phyloP scores from a whole-genome alignment of 2,888 invertebrate genomes.

The Hipparchia semele region DNA sequence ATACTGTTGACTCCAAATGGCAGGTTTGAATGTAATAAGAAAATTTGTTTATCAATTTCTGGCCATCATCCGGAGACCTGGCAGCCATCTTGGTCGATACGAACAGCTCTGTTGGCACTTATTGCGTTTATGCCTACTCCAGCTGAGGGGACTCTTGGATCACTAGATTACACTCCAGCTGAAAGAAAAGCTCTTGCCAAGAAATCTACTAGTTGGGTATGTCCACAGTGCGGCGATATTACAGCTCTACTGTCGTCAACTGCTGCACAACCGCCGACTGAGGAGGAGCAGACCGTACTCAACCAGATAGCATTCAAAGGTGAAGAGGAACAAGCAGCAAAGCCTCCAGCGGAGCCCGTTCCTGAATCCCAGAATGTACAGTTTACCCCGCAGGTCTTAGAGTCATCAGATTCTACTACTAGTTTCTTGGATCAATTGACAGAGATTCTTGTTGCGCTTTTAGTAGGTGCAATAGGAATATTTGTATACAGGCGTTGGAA shows the following conservation, averaged over 20 bases:
- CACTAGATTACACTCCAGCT: slow-evolving; percentile 93
- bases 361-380: slow-evolving; percentile 53
- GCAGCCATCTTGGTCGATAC: slow-evolving; percentile 98
- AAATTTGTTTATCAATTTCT: slow-evolving; percentile 97
- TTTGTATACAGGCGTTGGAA: slow-evolving; percentile 77
- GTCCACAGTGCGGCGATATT: slow-evolving; percentile 72
- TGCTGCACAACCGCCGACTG: slow-evolving; percentile 76
- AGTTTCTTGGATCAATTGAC: slow-evolving; percentile 73
- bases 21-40: slow-evolving; percentile 95
- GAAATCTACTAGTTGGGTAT: slow-evolving; percentile 82
- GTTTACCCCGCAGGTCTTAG: slow-evolving; percentile 55
- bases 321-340: slow-evolving; percentile 70
- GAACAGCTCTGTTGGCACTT: slow-evolving; percentile 94
- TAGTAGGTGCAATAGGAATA: slow-evolving; percentile 71
- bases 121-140: slow-evolving; percentile 98
- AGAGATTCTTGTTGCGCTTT: slow-evolving; percentile 71
- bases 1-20: slow-evolving; percentile 97
- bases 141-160: slow-evolving; percentile 95
- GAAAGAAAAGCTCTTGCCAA: slow-evolving; percentile 92
- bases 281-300: slow-evolving; percentile 75
- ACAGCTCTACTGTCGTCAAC: slow-evolving; percentile 68
- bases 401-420: slow-evolving; percentile 65
- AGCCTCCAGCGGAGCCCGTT: slow-evolving; percentile 61
- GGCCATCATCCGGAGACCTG: slow-evolving; percentile 99
- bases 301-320: slow-evolving; percentile 80